Base-by-base conservation (phyloP, 2,113 vertebrate genomes). In the Ictalurus punctatus region DNA sequence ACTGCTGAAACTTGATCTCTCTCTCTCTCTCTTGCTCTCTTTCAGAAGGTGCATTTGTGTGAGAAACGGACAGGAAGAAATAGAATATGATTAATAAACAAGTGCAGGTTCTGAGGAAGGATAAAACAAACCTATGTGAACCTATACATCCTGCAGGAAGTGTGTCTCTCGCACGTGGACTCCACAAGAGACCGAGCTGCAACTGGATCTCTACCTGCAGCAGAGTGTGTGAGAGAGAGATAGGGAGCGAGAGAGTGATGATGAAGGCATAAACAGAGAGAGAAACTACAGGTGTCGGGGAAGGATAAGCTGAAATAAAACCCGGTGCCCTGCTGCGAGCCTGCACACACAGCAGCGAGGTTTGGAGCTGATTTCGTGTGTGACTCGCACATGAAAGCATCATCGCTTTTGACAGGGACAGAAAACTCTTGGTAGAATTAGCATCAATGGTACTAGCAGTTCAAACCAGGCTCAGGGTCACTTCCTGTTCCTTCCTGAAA, bases 61-160 rank as follows among this genome's bases (percentile, higher is more conserved):
- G n/a, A 34, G 16, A 37, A 30, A 61, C 81, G 40, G 56, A 82
- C 17, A 14, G 21, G 6, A 78, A 27, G 25, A 4, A 19, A 56
- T 27, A 3, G 13, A 58, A 81, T 10, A 56, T 1, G 79, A 27
- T 58, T 30, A 82, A 83, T 10, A 25, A 83, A 16, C 58, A 23
- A 63, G 81, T 37, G 19, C 56, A 59, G 30, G 30, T 61, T 82
- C 84, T 54, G 67, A 12, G n/a, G 65, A n/a, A 34, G 63, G 65
- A 71, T 30, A 71, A 85, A 85, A 85, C 54, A 52, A 71, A 71
- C 44, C 44, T 48, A 30, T 4, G 34, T 85, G 90, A 86, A 81
- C 76, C 86, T 91, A 87, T 80, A 73, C 89, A 91, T 83, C 74
- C 89, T 25, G 83, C 85, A 65, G 69, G 79, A 71, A 85, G 85